These are phyloP conservation scores for Thunnus maccoyii DNA, from an alignment of 2,113 vertebrate genomes.

Conservation along the genomic window DNA sequence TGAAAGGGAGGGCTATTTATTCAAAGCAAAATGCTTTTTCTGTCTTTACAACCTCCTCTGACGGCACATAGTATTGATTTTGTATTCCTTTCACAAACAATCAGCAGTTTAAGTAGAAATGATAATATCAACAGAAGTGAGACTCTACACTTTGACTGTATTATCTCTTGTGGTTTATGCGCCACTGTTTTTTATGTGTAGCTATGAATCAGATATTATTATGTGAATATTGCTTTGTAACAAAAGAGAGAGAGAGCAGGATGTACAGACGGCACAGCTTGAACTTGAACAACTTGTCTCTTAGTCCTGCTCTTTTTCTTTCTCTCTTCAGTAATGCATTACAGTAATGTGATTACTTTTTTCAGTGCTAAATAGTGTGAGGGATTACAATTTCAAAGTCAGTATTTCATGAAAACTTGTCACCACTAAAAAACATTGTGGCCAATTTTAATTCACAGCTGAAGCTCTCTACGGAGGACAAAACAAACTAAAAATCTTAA, in stretches of 20 bases:
- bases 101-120: slow-evolving; percentile 62
- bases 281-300: no score
- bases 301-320: neutral
- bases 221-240: neutral
- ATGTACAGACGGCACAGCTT: no score
- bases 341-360: neutral
- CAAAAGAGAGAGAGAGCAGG: neutral
- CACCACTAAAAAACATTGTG: neutral
- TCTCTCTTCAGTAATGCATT: neutral
- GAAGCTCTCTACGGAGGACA: no score
- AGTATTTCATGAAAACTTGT: neutral
- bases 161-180: neutral
- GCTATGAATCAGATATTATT: slow-evolving; percentile 6
- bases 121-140: slow-evolving; percentile 37
- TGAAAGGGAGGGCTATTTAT: slow-evolving; percentile 63
- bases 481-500: neutral
- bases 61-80: slow-evolving; percentile 78
- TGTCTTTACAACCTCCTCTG: slow-evolving; percentile 60
- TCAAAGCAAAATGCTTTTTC: slow-evolving; percentile 65
- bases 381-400: slow-evolving; percentile 3
- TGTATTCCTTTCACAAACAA: slow-evolving; percentile 71
- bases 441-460: no score
- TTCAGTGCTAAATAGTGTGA: neutral
- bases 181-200: slow-evolving; percentile 4
- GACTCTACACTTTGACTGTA: neutral